phyloP scores from a whole-genome alignment of 2,797 vertebrate genomes.

The Acrocephalus scirpaceus region DNA sequence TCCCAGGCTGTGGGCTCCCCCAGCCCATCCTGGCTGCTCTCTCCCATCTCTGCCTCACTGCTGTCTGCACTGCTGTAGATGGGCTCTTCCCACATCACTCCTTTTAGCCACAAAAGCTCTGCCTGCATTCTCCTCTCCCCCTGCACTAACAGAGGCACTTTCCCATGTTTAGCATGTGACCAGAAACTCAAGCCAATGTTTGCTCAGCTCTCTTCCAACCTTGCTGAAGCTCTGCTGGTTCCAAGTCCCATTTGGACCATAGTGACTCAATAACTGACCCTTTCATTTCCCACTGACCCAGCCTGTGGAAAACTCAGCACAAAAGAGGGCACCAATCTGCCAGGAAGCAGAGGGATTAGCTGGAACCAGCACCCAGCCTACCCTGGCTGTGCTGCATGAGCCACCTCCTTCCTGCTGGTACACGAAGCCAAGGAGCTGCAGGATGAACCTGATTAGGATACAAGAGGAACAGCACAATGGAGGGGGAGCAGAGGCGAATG shows the following conservation, averaged over 20 bases:
- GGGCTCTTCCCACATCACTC: background rate
- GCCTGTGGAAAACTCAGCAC: background rate
- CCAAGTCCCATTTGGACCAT: background rate
- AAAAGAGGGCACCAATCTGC: background rate
- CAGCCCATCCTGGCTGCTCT: background rate
- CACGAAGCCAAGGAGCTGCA: background rate
- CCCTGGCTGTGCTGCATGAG: background rate
- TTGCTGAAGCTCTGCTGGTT: background rate
- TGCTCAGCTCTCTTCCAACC: background rate
- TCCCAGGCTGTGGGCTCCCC: background rate
- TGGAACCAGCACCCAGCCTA: background rate
- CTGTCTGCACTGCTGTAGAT: background rate
- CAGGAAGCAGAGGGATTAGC: background rate
- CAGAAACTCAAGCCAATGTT: conserved; percentile 1
- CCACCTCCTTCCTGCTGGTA: background rate
- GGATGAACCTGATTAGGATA: background rate
- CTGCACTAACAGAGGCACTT: background rate
- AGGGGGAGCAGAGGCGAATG: background rate
- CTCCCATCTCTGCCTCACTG: background rate
- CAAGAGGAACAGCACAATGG: background rate
- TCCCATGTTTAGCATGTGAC: background rate
- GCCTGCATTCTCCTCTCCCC: background rate
- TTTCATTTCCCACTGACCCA: background rate
- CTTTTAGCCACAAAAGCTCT: background rate
- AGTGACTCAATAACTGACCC: background rate